Evolutionary conservation across 2,797 vertebrate genomes (phyloP), one percentile per base, ranked within the genome.

Genomic region (Botia kubotai): DNA sequence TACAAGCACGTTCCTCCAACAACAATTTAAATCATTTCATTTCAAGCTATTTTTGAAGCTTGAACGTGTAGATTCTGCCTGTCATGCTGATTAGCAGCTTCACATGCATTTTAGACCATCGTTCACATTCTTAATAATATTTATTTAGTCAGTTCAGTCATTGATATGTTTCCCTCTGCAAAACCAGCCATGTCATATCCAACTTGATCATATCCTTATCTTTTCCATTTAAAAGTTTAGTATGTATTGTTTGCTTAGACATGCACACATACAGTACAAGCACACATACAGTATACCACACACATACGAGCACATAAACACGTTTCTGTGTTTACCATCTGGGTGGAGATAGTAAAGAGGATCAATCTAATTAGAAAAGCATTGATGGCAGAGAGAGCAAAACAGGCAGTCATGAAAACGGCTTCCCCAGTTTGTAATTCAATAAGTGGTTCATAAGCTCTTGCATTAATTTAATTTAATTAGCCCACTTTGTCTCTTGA

Each of bases 381-480:
- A 75, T 50, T 77, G 78, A 77, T 65, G 48, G 55, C 21, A 71
- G 53, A 83, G 63, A 84, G 72, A 62, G 68, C 71, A n/a, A 29
- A 74, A 78, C 52, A 21, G 19, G 77, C 46, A n/a, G 17, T 55
- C 66, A 53, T 52, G 58, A 53, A 48, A 29, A 66, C 1, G 75
- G 46, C 68, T 75, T 79, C 50, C 65, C 50, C 43, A n/a, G 53
- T 73, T 83, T 86, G 84, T 87, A 88, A 92, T 91, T 90, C 84
- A 89, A 89, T 90, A 91, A 90, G 85, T 86, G 87, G 84, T 86
- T 86, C 87, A 87, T 88, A 91, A 92, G 86, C 83, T 87, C 65
- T 86, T 72, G 72, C 84, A 84, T 89, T 93, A 84, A 87, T 88
- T 89, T 86, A 85, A 91, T 91, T 91, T 84, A 90, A 91, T 91